A percentile compares a stretch with the other conserved stretches of the same genome.
phyloP scores from a whole-genome alignment of 2,113 vertebrate species.

The Laticauda laticaudata region DNA sequence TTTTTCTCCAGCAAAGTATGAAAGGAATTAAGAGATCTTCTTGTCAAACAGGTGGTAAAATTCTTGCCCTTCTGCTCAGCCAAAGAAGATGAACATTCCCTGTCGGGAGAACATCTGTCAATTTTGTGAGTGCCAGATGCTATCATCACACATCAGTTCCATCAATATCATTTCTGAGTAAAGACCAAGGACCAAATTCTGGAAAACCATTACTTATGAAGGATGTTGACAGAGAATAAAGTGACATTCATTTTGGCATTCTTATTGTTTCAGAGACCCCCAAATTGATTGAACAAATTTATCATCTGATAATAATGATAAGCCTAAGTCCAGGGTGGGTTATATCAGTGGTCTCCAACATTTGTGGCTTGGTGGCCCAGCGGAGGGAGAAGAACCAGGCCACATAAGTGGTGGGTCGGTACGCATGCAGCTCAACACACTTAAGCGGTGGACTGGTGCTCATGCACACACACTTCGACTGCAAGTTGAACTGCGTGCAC shows the following conservation, averaged over 20 bases:
- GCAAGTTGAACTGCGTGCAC: too few species aligned
- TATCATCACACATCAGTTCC: background rate
- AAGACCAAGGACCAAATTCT: background rate
- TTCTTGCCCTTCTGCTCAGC: background rate
- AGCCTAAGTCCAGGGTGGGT: background rate
- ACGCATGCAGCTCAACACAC: too few species aligned
- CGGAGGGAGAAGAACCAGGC: too few species aligned
- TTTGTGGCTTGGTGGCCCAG: too few species aligned
- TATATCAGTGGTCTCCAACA: too few species aligned
- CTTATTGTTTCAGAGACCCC: background rate
- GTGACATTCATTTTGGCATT: background rate
- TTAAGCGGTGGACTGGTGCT: too few species aligned
- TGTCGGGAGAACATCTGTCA: background rate
- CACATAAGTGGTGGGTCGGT: too few species aligned
- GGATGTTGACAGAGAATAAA: background rate
- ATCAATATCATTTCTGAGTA: background rate
- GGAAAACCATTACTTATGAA: background rate
- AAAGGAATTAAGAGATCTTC: background rate
- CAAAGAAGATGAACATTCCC: background rate
- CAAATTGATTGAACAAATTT: background rate
- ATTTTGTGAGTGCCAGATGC: background rate
- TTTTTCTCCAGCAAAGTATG: background rate
- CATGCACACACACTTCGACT: too few species aligned
- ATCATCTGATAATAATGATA: background rate
- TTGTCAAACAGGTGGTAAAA: background rate